Evolutionary conservation across 2,113 vertebrate species (phyloP).

Genomic region (Myotis yumanensis): DNA sequence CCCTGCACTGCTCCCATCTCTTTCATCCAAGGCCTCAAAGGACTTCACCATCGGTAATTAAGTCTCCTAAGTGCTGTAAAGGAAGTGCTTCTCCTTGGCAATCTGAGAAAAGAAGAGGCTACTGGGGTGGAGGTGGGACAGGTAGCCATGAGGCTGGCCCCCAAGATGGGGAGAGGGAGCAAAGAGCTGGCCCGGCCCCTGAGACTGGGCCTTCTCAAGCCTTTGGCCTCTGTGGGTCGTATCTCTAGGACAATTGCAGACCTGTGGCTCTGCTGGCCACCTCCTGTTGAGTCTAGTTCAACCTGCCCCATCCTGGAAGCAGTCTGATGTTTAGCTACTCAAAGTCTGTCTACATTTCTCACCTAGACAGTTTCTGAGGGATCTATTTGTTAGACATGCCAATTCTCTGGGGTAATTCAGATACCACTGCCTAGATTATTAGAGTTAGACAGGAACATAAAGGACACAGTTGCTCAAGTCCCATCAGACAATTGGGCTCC

Average conservation of each 20-base stretch:
- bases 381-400: neutral
- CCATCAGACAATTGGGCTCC: neutral
- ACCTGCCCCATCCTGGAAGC: neutral
- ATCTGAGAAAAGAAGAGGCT: neutral
- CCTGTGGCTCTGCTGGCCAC: neutral
- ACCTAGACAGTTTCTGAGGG: neutral
- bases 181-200: rapidly evolving
- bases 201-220: neutral
- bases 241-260: too few species aligned
- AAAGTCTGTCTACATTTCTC: neutral
- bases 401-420: neutral
- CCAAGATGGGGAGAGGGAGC: neutral
- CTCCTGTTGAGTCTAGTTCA: neutral
- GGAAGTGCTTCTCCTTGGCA: slow-evolving; percentile 59
- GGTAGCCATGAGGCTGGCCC: neutral
- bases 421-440: neutral
- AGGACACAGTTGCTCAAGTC: rapidly evolving
- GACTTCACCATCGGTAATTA: slow-evolving; percentile 61
- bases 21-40: slow-evolving; percentile 71
- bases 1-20: neutral
- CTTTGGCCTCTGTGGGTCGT: neutral
- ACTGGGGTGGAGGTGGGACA: neutral
- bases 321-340: neutral
- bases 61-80: slow-evolving; percentile 45
- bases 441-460: neutral